Base-by-base conservation (phyloP, 2,797 vertebrate species). In the Micrastur ruficollis region DNA sequence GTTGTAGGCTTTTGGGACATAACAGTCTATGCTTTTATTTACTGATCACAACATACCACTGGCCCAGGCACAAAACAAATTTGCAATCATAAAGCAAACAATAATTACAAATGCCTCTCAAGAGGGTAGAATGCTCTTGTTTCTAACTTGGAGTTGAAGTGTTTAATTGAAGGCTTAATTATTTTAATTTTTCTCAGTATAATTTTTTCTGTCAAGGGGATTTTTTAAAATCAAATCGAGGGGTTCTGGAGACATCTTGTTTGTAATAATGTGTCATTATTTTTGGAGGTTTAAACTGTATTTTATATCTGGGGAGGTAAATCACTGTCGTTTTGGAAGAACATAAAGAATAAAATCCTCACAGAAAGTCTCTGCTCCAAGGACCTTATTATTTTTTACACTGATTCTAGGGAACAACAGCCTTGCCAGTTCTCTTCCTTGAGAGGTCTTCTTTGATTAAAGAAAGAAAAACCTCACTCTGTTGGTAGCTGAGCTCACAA, bases 371-470 rank as follows among this genome's bases (percentile, higher is more conserved):
- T 89, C 23, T 93, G 47, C 18, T 44, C 27, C 38, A 73, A 80
- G 81, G 31, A 86, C 17, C 7, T 88, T 78, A 47, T 72, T 78
- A 25, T 65, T 66, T 87, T 90, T 89, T 52, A 52, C 47, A 47
- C 14, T 90, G 70, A 71, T 72, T 80, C 22, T 63, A 59, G 53
- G 44, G 63, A 95, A 79, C 29, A 72, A 75, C 29, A 82, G 61
- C 36, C 56, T 86, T 86, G 50, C 29, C 79, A 84, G 29, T 81
- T 95, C 36, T 81, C 38, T 71, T 94, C 44, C 44, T 80, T 44
- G 13, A 74, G 61, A 93, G 32, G 25, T 55, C 23, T 36, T 86
- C 58, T 91, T 95, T 93, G 66, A 95, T 94, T 94, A 76, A 82
- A 76, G 19, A 66, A 89, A 49, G 50, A 66, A 91, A 93, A 86